Base-by-base conservation (phyloP, 2,888 invertebrate species). In the Pandemis cinnamomeana region DNA sequence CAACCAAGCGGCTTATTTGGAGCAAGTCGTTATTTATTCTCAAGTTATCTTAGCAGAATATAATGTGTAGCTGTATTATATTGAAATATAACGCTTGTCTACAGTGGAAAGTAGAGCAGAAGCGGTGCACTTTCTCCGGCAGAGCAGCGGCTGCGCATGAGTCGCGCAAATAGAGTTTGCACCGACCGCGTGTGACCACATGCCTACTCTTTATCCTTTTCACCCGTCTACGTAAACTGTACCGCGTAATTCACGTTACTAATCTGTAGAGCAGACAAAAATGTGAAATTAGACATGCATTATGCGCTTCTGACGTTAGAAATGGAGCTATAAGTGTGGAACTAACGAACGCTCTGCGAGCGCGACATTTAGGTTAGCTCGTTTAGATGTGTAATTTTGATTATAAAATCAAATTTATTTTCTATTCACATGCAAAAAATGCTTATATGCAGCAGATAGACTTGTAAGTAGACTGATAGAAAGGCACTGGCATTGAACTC, bases 41-140 rank as follows among this genome's bases (percentile, higher is more conserved):
- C 41, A 67, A 71, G 66, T 73, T 71, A 75, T 61, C 69, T 73
- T 71, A 73, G 62, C 62, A 72, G 71, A 69, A 67, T 61, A 68
- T 77, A 75, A 75, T 77, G 75, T 72, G 75, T 77, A 77, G 75
- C 76, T 76, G 77, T 79, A 75, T 80, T 78, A 79, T 78, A 81
- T 78, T 78, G 77, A 79, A 77, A 78, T 78, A 78, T 85, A 86
- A 87, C 83, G 83, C 87, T 84, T 83, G 87, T 85, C 83, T 88
- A 81, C 82, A 83, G 84, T 86, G 87, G 90, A 92, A 93, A 93
- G 93, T 93, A 81, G 93, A 90, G 86, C 92, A 84, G 83, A 82
- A 84, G 79, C 77, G 78, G 79, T 84, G 89, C 84, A 93, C 93
- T 93, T 93, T 93, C 93, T 91, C 92, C 86, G 81, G 82, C 86